phyloP scores from a whole-genome alignment of 37 sponge, comb jelly and placozoan species.

The Haliclona indistincta region DNA sequence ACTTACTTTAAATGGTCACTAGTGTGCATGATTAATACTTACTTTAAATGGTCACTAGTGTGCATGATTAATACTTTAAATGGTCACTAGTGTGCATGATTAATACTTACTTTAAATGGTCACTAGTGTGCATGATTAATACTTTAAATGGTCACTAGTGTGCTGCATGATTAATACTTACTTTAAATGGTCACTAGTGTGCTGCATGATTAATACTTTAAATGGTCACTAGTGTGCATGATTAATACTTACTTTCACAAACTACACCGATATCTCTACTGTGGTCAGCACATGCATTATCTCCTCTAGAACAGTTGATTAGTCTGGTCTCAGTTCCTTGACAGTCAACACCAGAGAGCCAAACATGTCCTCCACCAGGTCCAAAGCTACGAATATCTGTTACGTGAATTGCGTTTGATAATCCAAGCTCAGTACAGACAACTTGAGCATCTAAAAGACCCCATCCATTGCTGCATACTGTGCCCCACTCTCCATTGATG shows the following conservation, averaged over 20 bases:
- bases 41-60: too few species aligned
- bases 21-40: too few species aligned
- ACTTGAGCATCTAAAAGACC: conserved; percentile 1
- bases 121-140: too few species aligned
- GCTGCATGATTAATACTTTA: too few species aligned
- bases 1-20: too few species aligned
- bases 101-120: too few species aligned
- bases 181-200: too few species aligned
- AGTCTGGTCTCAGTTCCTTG: not conserved
- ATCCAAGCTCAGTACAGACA: conserved; percentile 23
- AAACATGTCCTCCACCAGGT: conserved; percentile 10
- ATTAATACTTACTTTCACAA: conserved; percentile 16
- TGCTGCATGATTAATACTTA: too few species aligned
- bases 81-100: too few species aligned
- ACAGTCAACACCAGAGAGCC: not conserved
- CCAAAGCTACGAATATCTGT: not conserved
- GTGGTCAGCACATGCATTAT: not conserved
- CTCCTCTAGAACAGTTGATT: not conserved
- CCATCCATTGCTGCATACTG: conserved; percentile 15
- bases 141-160: too few species aligned
- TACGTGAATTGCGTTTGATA: not conserved
- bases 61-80: too few species aligned
- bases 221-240: too few species aligned
- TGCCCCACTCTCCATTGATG: conserved; percentile 5
- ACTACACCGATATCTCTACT: conserved; percentile 12